Evolutionary conservation across 35 echinoderm and acorn worm species (phyloP).

Genomic region (Hemicentrotus pulcherrimus): DNA sequence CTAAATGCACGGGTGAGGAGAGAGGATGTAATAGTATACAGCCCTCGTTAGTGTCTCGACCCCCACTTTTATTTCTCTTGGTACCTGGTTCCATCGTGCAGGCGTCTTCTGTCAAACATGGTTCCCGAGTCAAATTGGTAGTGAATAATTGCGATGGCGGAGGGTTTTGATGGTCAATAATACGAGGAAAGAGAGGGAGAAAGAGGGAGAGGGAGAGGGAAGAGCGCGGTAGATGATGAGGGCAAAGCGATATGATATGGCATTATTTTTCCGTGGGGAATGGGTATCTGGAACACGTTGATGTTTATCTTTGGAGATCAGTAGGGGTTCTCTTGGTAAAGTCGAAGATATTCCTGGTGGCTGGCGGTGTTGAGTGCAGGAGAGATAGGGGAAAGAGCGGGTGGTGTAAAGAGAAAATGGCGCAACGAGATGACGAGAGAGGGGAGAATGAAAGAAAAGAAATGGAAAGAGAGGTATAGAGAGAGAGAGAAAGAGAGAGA

Average conservation of each 20-base stretch:
- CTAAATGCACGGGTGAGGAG: not conserved
- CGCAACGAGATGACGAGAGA: no score
- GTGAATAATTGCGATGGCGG: constrained; percentile 45
- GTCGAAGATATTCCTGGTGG: constrained; percentile 1
- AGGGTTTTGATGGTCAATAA: constrained; percentile 35
- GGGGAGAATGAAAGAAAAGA: no score
- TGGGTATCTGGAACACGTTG: constrained; percentile 29
- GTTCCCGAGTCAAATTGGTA: not conserved
- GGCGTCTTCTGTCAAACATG: constrained; percentile 23
- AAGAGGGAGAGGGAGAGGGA: not conserved
- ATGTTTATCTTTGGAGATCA: constrained; percentile 38
- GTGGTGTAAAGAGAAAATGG: not conserved
- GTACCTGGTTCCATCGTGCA: not conserved
- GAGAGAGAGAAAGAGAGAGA: no score
- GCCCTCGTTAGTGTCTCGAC: not conserved
- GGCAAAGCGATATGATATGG: constrained; percentile 41
- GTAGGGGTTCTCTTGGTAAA: not conserved
- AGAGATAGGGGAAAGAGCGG: not conserved
- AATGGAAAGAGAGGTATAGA: no score
- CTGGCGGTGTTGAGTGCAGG: not conserved
- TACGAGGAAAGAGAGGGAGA: not conserved
- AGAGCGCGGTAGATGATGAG: not conserved
- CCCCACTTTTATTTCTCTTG: not conserved
- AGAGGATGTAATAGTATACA: constrained; percentile 5
- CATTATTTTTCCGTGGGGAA: constrained; percentile 28